Percentiles rank a stretch among this genome's conserved stretches.
phyloP scores from a whole-genome alignment of 2,797 vertebrate species.

The Lepilemur ruficaudatus region DNA sequence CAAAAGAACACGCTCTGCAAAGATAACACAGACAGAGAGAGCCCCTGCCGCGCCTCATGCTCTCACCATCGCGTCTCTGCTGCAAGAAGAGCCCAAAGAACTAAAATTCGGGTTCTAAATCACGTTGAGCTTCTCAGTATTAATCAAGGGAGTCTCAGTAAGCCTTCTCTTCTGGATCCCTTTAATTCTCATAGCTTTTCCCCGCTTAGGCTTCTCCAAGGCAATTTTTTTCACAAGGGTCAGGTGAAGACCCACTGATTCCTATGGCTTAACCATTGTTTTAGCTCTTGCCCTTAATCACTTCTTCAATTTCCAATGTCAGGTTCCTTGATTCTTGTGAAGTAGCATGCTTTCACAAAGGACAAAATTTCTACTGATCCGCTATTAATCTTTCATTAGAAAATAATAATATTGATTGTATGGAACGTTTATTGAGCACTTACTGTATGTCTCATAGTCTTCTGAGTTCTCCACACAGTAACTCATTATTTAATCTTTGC shows the following conservation, averaged over 20 bases:
- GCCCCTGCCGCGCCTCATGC: fast-evolving
- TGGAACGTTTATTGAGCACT: neutral
- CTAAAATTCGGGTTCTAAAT: neutral
- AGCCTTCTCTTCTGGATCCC: neutral
- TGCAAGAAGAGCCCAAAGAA: neutral
- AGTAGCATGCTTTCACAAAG: neutral
- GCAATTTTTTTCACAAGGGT: neutral
- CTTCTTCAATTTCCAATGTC: neutral
- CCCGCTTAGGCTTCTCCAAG: neutral
- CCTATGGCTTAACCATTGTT: neutral
- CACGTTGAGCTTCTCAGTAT: neutral
- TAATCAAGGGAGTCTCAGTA: neutral
- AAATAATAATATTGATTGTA: neutral
- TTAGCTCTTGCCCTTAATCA: neutral
- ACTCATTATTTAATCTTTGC: neutral
- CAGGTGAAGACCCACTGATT: neutral
- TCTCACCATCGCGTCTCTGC: neutral
- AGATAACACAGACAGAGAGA: neutral
- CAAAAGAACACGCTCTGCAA: neutral
- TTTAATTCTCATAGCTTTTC: neutral
- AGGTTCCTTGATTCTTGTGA: neutral
- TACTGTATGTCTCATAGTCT: neutral
- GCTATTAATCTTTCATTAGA: neutral
- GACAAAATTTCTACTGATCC: neutral
- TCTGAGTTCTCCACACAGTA: neutral